Percentiles rank a stretch among this genome's conserved stretches.
These are phyloP conservation scores for Eristalis intricaria DNA, from an alignment of 2,888 invertebrate species.

Conservation along the genomic window DNA sequence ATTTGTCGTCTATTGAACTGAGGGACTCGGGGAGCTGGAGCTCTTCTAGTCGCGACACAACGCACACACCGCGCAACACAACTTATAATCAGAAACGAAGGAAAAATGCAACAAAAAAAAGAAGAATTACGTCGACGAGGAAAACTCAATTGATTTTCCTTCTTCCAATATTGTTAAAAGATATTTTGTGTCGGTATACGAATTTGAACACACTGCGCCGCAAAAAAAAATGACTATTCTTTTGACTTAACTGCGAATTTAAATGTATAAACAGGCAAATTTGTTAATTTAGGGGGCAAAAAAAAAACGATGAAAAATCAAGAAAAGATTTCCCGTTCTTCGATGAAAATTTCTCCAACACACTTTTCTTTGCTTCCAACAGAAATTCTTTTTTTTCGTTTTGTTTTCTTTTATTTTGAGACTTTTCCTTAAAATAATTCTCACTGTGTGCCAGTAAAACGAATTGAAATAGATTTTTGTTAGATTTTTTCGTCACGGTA, in stretches of 20 bases:
- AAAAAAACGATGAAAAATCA: neutral
- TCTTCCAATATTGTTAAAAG: conserved; percentile 15
- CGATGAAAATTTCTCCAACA: conserved; percentile 71
- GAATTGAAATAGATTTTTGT: conserved; percentile 58
- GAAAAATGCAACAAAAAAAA: conserved; percentile 17
- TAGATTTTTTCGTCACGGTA: conserved; percentile 35
- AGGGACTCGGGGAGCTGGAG: conserved; percentile 31
- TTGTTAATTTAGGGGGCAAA: conserved; percentile 1
- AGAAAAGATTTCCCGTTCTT: conserved; percentile 53
- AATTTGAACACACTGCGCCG: neutral
- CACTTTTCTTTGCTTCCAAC: conserved; percentile 65
- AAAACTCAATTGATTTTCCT: conserved; percentile 61
- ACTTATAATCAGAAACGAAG: conserved; percentile 11
- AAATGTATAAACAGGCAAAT: neutral
- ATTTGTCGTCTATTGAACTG: conserved; percentile 61
- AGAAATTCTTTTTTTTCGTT: conserved; percentile 33
- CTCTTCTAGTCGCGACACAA: conserved; percentile 51
- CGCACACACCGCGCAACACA: conserved; percentile 35
- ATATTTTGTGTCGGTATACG: conserved; percentile 5
- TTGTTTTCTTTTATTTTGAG: conserved; percentile 11
- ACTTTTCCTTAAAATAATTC: conserved; percentile 65
- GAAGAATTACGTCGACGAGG: conserved; percentile 31
- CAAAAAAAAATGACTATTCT: neutral
- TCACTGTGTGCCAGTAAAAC: conserved; percentile 55
- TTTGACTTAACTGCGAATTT: neutral